Evolutionary conservation across 1,140 invertebrate species (phyloP), one percentile per base, ranked within the genome.

Genomic region (Dolichoris vasculosae): DNA sequence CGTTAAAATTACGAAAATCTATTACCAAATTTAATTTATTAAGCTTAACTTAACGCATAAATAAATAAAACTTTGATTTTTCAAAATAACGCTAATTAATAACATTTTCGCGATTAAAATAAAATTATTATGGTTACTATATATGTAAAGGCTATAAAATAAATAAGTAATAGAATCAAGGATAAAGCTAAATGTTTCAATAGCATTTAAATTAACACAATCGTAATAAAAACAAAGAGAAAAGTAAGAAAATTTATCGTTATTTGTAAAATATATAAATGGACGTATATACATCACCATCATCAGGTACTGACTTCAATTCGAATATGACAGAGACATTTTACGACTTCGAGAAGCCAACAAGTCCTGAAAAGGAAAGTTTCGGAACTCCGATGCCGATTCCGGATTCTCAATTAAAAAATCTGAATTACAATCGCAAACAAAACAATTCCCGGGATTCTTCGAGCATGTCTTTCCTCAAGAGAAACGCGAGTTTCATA

Each of bases 401-500:
- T 23, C 20, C 82, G 0, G 59, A 38, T 0, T n/a, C 63, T 15
- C 43, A 79, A 7, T 20, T 43, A 7, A 51, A 69, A 7, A 48
- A 84, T 17, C 23, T 38, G 0, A 20, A 67, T 13, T 38, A 48
- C 2, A 51, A 71, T 17, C 13, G 20, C 1, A 35, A 51, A 46
- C 30, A 26, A 15, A 8, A 6, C 51, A 17, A 35, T 40, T 15
- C 71, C 0, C 1, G 15, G 32, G 40, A 59, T 13, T 9, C 69
- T 0, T 76, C 71, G 0, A 26, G 20, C 1, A 46, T 75, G 35
- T 82, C 84, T 0, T 85, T 73, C 13, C n/a, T 85, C 1, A 85
- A 85, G 46, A 46, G 63, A 1, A 78, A 59, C 75, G 59, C 46
- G 32, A 85, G 84, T n/a, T 81, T 82, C 17, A n/a, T 75, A 0